Conservation (phyloP, 2,797 vertebrate genomes). For the Gorsachius magnificus region DNA sequence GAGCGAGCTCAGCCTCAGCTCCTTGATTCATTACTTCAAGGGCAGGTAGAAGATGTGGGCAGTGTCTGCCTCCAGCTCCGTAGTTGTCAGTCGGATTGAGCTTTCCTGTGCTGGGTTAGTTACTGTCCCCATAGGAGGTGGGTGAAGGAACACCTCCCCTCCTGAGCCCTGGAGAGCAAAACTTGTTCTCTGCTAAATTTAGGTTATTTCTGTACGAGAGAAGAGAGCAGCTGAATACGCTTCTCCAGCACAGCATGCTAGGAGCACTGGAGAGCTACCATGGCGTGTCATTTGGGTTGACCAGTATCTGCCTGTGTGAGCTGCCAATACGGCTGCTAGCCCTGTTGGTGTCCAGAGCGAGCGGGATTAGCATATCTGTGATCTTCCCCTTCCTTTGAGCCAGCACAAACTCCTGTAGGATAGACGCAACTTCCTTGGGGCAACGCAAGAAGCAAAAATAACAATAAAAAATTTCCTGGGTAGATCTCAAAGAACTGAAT, state of each 20-base stretch:
- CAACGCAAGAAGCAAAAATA: neutral
- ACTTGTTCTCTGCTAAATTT: neutral
- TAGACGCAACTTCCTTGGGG: neutral
- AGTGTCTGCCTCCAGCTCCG: neutral
- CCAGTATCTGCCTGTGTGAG: too few relatives aligned
- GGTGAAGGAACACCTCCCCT: neutral
- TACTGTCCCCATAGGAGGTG: neutral
- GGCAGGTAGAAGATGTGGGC: neutral
- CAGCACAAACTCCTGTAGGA: neutral
- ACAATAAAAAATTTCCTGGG: neutral
- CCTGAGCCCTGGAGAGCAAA: neutral
- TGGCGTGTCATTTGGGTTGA: neutral
- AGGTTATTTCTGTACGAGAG: neutral
- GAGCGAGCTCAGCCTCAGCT: neutral
- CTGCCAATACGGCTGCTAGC: fast-evolving
- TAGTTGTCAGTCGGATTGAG: neutral
- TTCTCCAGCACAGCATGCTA: neutral
- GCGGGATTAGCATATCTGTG: neutral
- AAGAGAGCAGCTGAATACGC: neutral
- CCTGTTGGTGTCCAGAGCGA: fast-evolving
- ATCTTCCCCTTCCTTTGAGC: neutral
- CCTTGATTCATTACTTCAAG: neutral
- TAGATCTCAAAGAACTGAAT: neutral
- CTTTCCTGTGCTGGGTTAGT: neutral
- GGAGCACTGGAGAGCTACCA: neutral